Base-by-base conservation (phyloP, 1,140 invertebrate genomes). In the Sweltsa coloradensis region DNA sequence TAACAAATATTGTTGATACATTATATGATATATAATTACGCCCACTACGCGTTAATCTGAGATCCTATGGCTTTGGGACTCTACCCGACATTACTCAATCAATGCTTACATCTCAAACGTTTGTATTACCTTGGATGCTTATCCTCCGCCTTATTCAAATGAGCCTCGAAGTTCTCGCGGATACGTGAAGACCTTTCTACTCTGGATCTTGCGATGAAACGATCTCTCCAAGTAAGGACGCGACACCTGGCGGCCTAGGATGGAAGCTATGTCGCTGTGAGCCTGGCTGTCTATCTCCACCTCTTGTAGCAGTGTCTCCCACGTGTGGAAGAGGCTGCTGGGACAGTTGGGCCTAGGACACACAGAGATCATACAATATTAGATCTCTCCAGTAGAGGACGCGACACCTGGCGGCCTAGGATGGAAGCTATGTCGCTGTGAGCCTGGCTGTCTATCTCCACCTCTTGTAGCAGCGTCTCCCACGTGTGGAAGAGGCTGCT, bases 131-230 rank as follows among this genome's bases (percentile, higher is more conserved):
- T 88, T 87, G 51, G 72, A 78, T 34, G 67, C 62, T 92, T 85
- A 54, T 92, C 85, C 67, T 95, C 89, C 25, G 89, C 83, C 66
- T 95, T 92, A 40, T 74, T 75, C 31, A 96, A 75, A 50, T 93
- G 82, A 45, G 85, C 80, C 64, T 96, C 92, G 66, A 90, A 90
- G 51, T 83, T 84, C 60, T 96, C 90, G 46, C 91, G n/a, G 75
- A 68, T 94, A 90, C 13, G 79, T 76, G 67, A 94, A 94, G 37
- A 96, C 60, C 71, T 94, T 94, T 53, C 88, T 75, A 1, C 89
- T 86, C 66, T 96, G 90, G 43, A 94, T 84, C 68, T 94, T 94
- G 56, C 90, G 79, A 61, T 91, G 83, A 64, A 92, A 93, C 52
- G 85, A 89, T 58, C 83, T 80, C 57, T 95, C 91, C 42, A 93